These are phyloP conservation scores for Drosophila infuscata DNA, from an alignment of 2,888 invertebrate genomes.

Conservation along the genomic window DNA sequence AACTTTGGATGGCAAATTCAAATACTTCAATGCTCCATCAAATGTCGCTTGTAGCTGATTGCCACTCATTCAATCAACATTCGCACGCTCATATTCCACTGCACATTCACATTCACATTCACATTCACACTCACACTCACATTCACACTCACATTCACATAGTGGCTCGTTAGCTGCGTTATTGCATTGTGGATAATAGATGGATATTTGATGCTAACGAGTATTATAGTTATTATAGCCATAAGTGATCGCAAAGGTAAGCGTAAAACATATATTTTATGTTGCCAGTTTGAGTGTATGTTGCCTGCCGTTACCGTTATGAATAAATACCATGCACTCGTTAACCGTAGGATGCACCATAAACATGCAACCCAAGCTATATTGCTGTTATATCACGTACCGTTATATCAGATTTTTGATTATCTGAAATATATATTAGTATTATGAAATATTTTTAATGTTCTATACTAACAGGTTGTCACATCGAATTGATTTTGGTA, in stretches of 20 bases:
- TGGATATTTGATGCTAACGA: conserved; percentile 10
- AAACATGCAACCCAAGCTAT: conserved; percentile 3
- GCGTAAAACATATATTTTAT: conserved; percentile 31
- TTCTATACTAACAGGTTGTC: neutral
- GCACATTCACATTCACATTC: conserved; percentile 6
- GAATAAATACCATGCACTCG: conserved; percentile 33
- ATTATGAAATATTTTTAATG: neutral
- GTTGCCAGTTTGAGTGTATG: conserved; percentile 1
- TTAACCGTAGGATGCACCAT: conserved; percentile 26
- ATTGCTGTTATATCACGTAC: neutral
- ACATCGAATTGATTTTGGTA: neutral
- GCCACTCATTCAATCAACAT: conserved; percentile 7
- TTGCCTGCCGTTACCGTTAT: conserved; percentile 17
- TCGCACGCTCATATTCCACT: conserved; percentile 1
- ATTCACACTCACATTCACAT: conserved; percentile 2
- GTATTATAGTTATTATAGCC: conserved; percentile 1
- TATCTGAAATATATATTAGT: neutral
- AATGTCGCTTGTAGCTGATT: conserved; percentile 38
- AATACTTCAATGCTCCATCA: conserved; percentile 23
- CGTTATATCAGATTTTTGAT: neutral
- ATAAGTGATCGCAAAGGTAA: conserved; percentile 40
- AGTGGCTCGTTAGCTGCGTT: conserved; percentile 31
- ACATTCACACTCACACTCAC: neutral
- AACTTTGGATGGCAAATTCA: conserved; percentile 6
- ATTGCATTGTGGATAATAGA: conserved; percentile 15